These are phyloP conservation scores for Brachionus angularis DNA, from an alignment of 1,140 invertebrate genomes.

Conservation along the genomic window DNA sequence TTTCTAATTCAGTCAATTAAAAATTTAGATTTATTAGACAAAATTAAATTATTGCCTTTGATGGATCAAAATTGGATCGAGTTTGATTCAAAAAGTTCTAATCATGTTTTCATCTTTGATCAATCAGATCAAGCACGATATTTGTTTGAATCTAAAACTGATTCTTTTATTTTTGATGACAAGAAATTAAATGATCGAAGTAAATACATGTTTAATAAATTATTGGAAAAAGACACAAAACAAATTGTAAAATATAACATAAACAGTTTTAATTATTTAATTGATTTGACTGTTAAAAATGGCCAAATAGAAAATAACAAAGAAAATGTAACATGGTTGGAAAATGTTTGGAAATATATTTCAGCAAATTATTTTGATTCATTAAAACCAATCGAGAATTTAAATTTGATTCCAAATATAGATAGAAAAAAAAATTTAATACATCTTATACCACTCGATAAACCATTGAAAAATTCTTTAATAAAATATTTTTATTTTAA, in stretches of 20 bases:
- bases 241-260: too few relatives aligned
- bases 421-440: neutral
- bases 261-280: neutral
- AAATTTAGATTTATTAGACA: neutral
- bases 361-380: neutral
- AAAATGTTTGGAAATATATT: neutral
- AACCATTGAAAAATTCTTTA: neutral
- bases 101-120: conserved; percentile 26
- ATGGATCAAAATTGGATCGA: conserved; percentile 20
- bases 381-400: neutral
- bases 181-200: neutral
- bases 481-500: neutral
- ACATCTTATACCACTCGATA: neutral
- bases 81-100: conserved; percentile 12
- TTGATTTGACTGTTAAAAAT: neutral
- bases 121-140: conserved; percentile 5
- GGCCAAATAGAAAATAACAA: neutral
- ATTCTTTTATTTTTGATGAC: conserved; percentile 39
- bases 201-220: conserved; percentile 12
- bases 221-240: too few relatives aligned
- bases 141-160: conserved; percentile 32
- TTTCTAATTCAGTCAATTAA: conserved; percentile 4
- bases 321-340: too few relatives aligned
- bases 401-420: neutral
- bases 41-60: conserved; percentile 44